Base-by-base conservation (phyloP, 1,140 invertebrate species). In the Drosophila triauraria region DNA sequence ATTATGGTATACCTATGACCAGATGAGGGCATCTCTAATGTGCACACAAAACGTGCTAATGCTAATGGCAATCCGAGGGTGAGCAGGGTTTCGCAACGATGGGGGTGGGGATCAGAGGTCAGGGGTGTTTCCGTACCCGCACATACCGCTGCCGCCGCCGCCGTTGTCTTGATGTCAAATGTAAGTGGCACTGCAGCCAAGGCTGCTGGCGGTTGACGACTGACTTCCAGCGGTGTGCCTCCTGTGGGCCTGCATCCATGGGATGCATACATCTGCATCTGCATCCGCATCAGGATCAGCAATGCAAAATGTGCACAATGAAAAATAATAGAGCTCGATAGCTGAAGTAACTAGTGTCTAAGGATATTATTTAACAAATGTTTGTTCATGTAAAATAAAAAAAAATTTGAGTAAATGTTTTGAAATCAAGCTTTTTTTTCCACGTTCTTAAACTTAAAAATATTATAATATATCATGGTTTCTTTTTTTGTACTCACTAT, bases 41-140 rank as follows among this genome's bases (percentile, higher is more conserved):
- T 46, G 76, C 65, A 71, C 76, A 78, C 75, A 78, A 78, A 78
- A 78, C 75, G 75, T 78, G 74, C 74, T 78, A 70, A 78, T 78
- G 75, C 74, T 77, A 56, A 68, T 77, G 74, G 69, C 23, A 61
- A 53, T 12, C 27, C 15, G 4, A 25, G 74, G 74, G 43, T 38
- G 53, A 60, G 27, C 27, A 30, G 42, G 63, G 42, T 44, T 53
- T 50, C 27, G 38, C 65, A 10, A 35, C 47, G 46, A 53, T 68
- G 44, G 74, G 10, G 43, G 48, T 3, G 30, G 50, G 40, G 56
- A 32, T 53, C 62, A 20, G 27, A 64, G 62, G 62, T 64, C 62
- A 61, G 71, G 54, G 69, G 53, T 75, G 51, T 23, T 43, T 43
- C 20, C 30, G 13, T 74, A 74, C 71, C 71, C 71, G 71, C 71